Percentiles rank a stretch among this genome's conserved stretches.
These are phyloP conservation scores for Falco punctatus DNA, from an alignment of 2,113 vertebrate species.

Conservation along the genomic window DNA sequence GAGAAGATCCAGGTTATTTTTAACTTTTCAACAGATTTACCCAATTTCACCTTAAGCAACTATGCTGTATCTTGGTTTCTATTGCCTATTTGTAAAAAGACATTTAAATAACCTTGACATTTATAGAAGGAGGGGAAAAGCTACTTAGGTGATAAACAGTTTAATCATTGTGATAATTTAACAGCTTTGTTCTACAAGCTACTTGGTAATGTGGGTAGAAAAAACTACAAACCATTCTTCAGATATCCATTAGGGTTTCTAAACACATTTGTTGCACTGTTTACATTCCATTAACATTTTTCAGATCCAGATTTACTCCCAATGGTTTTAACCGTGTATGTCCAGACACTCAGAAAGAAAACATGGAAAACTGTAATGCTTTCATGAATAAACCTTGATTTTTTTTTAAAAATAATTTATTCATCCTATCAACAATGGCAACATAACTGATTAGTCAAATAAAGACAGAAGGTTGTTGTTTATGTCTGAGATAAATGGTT, in stretches of 20 bases:
- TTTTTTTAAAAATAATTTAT: no score
- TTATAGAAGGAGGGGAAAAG: background rate
- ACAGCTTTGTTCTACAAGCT: background rate
- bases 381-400: background rate
- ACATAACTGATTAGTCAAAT: background rate
- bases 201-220: background rate
- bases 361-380: background rate
- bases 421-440: background rate
- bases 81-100: background rate
- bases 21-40: background rate
- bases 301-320: background rate
- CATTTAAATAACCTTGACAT: background rate
- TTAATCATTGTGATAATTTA: background rate
- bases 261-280: background rate
- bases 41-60: background rate
- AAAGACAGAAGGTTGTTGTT: background rate
- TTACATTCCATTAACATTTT: background rate
- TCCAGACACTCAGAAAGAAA: background rate
- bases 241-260: background rate
- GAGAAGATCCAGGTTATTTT: background rate
- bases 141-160: background rate
- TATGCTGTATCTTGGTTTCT: background rate
- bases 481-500: background rate
- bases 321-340: background rate
- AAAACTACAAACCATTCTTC: background rate